Base-by-base conservation (phyloP, 1,140 invertebrate species). In the Sycophila sp. region DNA sequence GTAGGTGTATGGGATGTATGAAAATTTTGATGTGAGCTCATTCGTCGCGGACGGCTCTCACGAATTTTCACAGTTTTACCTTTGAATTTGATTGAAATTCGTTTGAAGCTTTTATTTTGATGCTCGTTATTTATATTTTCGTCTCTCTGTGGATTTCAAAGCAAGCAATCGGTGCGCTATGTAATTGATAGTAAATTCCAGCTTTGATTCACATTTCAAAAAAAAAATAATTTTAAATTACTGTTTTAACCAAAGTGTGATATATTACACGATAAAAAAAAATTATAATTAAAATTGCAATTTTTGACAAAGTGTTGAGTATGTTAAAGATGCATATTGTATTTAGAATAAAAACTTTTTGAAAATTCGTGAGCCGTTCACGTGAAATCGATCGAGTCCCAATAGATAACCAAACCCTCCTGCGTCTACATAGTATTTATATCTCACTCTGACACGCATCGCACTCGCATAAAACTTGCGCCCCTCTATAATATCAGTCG, bases 401-500 rank as follows among this genome's bases (percentile, higher is more conserved):
- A 11, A 58, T 64, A 64, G 26, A 36, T 36, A 64, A 36, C 38
- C 60, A 70, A 70, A 64, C 58, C 36, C 34, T 69, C 49, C 10
- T 56, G 59, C 47, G 17, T 19, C 36, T 63, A 28, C 42, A 60
- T 49, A 63, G 45, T 63, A 55, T 24, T 55, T 32, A 26, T 38
- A 58, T 64, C 51, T 49, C 68, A 70, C 51, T 64, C 68, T 70
- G 49, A 58, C 59, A 70, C 68, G 68, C 68, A 70, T 70, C 68
- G 68, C 60, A 70, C 30, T 58, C 60, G 60, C 68, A 64, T 70
- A 63, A 70, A 70, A 70, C 49, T 64, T 70, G 51, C 68, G 51
- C 49, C 59, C 40, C 51, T 28, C 32, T 45, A 40, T 59, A 65
- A 59, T 71, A 71, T 71, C 62, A 65, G 32, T 71, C 53, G 69